phyloP scores from a whole-genome alignment of 2,113 vertebrate species.

The Synchiropus splendidus region DNA sequence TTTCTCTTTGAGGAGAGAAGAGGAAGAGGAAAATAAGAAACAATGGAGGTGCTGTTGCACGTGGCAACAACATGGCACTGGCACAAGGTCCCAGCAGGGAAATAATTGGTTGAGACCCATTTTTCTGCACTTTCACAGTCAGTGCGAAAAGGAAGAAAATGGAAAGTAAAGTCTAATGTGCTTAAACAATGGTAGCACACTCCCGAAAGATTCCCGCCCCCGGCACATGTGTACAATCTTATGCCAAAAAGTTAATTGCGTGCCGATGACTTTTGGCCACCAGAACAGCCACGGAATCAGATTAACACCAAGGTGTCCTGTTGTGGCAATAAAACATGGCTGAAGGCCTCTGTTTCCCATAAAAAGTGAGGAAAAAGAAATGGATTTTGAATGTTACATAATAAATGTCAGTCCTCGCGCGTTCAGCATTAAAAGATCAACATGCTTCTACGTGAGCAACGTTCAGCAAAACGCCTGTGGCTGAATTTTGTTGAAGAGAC shows the following conservation, averaged over 20 bases:
- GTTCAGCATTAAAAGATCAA: slow-evolving; percentile 13
- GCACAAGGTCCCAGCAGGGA: slow-evolving; percentile 25
- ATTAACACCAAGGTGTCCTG: slow-evolving; percentile 45
- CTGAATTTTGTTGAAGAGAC: slow-evolving; percentile 27
- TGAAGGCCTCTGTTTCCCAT: slow-evolving; percentile 3
- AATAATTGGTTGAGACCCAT: slow-evolving; percentile 17
- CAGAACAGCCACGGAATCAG: slow-evolving; percentile 41
- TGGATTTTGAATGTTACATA: slow-evolving; percentile 24
- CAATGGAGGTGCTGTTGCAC: slow-evolving; percentile 15
- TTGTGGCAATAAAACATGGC: slow-evolving; percentile 17
- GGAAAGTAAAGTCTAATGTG: slow-evolving; percentile 14
- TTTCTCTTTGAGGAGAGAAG: too few relatives aligned
- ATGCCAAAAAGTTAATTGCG: slow-evolving; percentile 53
- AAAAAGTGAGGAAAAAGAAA: slow-evolving; percentile 44
- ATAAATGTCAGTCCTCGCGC: slow-evolving; percentile 14
- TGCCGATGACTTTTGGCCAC: slow-evolving; percentile 37
- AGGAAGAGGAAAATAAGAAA: slow-evolving; percentile 8
- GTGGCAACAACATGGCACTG: slow-evolving; percentile 10
- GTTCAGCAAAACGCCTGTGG: slow-evolving; percentile 8
- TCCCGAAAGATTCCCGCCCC: slow-evolving; percentile 34
- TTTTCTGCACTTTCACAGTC: slow-evolving; percentile 24
- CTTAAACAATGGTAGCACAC: slow-evolving; percentile 28
- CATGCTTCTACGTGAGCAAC: too few relatives aligned
- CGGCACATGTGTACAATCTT: slow-evolving; percentile 26
- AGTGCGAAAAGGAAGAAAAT: slow-evolving; percentile 30